phyloP scores from a whole-genome alignment of 2,797 vertebrate genomes.

The Jordanella pulchra region DNA sequence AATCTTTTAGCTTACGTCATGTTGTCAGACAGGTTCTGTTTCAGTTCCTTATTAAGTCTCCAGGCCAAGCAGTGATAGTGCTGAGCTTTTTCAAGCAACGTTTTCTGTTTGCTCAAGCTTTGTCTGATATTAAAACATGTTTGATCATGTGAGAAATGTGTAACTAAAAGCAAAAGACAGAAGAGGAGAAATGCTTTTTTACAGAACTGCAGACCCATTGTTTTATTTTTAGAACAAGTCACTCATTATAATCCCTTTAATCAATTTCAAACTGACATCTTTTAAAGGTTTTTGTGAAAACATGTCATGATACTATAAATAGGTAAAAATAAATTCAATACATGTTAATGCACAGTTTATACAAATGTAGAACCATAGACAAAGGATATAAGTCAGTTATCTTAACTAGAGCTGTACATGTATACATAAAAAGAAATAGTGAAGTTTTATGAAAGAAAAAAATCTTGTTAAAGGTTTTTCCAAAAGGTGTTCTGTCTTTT shows the following conservation, averaged over 20 bases:
- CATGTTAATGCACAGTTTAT: not conserved
- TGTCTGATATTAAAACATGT: not conserved
- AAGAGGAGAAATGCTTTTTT: not conserved
- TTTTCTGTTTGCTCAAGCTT: not conserved
- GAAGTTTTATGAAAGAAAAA: not conserved
- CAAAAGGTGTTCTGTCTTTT: slow-evolving; percentile 3
- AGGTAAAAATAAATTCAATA: not conserved
- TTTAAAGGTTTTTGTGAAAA: not conserved
- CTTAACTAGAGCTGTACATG: not conserved
- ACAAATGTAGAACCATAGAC: not conserved
- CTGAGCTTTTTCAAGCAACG: not conserved
- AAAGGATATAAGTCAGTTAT: not conserved
- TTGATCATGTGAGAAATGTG: not conserved
- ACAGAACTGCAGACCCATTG: no score
- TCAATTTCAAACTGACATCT: no score
- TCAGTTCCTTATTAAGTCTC: not conserved
- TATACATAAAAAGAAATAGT: no score
- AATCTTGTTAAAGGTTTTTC: not conserved
- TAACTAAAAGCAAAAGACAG: not conserved
- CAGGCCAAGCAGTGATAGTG: not conserved
- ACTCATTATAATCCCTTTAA: not conserved
- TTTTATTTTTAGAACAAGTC: no score
- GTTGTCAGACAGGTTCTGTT: not conserved
- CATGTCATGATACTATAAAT: not conserved
- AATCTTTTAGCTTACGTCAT: not conserved